These are phyloP conservation scores for Mycteria americana DNA, from an alignment of 2,797 vertebrate genomes.

Conservation along the genomic window DNA sequence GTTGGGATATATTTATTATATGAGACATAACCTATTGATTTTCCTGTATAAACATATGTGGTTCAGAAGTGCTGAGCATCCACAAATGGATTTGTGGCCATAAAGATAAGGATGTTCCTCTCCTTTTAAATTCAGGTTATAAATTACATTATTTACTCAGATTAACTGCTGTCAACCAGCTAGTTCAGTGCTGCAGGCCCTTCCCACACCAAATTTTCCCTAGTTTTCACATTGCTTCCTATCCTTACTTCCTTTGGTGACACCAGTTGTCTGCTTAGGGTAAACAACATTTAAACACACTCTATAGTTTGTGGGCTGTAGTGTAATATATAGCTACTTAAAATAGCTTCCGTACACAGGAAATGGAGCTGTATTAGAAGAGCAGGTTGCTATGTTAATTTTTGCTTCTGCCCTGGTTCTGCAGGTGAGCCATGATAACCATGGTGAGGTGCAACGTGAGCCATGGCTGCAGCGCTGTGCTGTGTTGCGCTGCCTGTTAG, in stretches of 20 bases:
- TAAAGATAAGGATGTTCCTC: not conserved
- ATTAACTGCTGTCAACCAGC: not conserved
- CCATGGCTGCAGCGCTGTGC: not conserved
- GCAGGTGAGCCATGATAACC: not conserved
- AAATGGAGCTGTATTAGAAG: not conserved
- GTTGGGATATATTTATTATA: not conserved
- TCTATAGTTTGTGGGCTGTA: not conserved
- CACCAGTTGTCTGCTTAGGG: not conserved
- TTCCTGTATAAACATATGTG: not conserved
- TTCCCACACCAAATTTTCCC: not conserved
- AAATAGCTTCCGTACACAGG: not conserved
- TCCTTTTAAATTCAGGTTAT: not conserved
- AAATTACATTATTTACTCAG: not conserved
- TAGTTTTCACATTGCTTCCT: not conserved
- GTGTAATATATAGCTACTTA: not conserved
- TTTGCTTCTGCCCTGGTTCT: not conserved
- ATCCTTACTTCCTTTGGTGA: not conserved
- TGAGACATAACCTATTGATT: not conserved
- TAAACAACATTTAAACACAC: not conserved
- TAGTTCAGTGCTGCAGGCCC: not conserved
- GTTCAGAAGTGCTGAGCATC: not conserved
- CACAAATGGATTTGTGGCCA: not conserved
- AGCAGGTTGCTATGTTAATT: rapidly evolving
- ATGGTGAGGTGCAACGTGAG: not conserved
- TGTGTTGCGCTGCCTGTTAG: rapidly evolving